phyloP scores from a whole-genome alignment of 2,888 invertebrate genomes.

The Stenotaenia linearis region DNA sequence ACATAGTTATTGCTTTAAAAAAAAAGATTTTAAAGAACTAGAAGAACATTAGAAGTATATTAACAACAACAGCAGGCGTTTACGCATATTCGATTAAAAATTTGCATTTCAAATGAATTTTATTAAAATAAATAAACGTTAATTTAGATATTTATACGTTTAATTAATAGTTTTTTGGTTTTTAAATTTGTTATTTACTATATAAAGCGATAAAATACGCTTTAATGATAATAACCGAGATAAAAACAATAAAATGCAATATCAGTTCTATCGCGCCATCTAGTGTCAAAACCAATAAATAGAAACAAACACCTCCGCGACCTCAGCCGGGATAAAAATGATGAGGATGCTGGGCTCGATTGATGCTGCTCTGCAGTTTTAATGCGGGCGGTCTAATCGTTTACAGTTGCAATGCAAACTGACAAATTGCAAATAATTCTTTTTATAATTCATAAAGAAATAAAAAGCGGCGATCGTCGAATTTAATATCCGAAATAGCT shows the following conservation, averaged over 20 bases:
- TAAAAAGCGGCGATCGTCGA: background rate
- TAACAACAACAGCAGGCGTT: too few relatives aligned
- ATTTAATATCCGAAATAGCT: background rate
- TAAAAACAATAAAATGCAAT: background rate
- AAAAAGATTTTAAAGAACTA: too few relatives aligned
- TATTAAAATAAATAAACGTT: too few relatives aligned
- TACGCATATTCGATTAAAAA: too few relatives aligned
- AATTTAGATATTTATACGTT: too few relatives aligned
- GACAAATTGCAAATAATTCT: background rate
- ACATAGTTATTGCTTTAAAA: too few relatives aligned
- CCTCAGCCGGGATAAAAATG: background rate
- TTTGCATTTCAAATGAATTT: too few relatives aligned
- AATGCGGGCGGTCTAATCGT: background rate
- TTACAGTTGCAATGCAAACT: background rate
- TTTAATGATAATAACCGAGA: too few relatives aligned
- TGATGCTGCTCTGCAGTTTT: conserved; percentile 1
- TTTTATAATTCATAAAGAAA: background rate
- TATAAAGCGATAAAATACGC: too few relatives aligned
- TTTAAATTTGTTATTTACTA: too few relatives aligned
- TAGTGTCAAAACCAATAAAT: background rate
- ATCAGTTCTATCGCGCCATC: background rate
- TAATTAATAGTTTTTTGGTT: too few relatives aligned
- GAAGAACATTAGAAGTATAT: too few relatives aligned
- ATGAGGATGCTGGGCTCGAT: background rate
- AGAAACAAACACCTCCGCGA: background rate